phyloP scores from a whole-genome alignment of 1,140 invertebrate genomes.

The Platyscapa corneri region DNA sequence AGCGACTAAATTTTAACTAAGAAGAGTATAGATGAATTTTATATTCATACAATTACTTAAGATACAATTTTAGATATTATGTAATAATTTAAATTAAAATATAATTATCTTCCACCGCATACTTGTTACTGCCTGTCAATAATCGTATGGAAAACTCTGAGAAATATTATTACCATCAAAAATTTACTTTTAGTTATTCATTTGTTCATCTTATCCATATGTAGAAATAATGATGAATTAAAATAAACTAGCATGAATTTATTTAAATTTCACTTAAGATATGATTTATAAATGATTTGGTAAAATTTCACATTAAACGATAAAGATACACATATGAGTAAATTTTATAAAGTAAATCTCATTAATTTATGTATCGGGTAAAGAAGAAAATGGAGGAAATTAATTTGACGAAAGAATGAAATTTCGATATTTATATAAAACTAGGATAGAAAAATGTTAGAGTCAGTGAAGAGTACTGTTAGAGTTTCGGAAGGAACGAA shows the following conservation, averaged over 20 bases:
- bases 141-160: neutral
- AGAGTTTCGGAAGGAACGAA: neutral
- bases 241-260: too few species aligned
- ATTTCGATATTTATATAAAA: neutral
- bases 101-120: neutral
- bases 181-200: too few species aligned
- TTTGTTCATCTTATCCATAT: too few species aligned
- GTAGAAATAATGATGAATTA: too few species aligned
- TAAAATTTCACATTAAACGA: neutral
- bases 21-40: conserved; percentile 8
- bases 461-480: neutral
- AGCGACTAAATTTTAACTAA: conserved; percentile 17
- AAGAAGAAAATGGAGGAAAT: too few species aligned
- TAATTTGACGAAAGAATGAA: too few species aligned
- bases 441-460: too few species aligned
- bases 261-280: too few species aligned
- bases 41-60: neutral
- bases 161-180: neutral
- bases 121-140: neutral
- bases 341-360: neutral
- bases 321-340: too few species aligned
- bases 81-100: conserved; percentile 3
- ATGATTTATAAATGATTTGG: too few species aligned
- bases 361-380: too few species aligned
- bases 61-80: neutral